These are phyloP conservation scores for Chondrilla cf. caribensis DNA, from an alignment of 37 sponge, comb jelly and placozoan genomes.

Conservation along the genomic window DNA sequence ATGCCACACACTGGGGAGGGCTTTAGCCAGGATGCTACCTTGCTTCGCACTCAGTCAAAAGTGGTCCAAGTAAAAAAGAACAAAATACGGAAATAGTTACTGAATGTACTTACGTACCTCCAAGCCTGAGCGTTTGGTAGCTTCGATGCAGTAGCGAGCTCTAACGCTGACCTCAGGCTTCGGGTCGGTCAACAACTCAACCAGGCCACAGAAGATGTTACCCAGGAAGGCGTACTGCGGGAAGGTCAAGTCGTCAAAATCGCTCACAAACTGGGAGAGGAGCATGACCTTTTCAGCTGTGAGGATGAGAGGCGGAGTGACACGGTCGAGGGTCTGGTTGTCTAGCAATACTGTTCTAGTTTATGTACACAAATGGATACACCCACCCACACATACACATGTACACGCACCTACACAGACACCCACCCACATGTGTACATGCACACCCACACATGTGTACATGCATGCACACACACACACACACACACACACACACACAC, in stretches of 20 bases:
- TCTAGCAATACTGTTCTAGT: too few relatives aligned
- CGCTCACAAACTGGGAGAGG: not conserved
- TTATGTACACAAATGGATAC: not conserved
- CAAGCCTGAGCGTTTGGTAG: not conserved
- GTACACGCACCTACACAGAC: not conserved
- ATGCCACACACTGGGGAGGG: not conserved
- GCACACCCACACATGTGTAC: not conserved
- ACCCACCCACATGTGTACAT: not conserved
- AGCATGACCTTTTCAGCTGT: conserved; percentile 11
- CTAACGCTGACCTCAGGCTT: conserved; percentile 16
- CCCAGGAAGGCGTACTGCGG: not conserved
- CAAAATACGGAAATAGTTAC: too few relatives aligned
- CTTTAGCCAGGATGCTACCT: not conserved
- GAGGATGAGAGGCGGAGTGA: not conserved
- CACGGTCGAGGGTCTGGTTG: not conserved
- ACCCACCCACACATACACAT: not conserved
- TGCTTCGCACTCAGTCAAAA: not conserved
- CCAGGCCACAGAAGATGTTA: conserved; percentile 5
- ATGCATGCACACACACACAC: conserved; percentile 5
- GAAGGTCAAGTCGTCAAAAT: not conserved
- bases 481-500: not conserved
- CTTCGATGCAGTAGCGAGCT: conserved; percentile 11
- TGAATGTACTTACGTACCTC: too few relatives aligned
- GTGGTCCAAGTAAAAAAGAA: too few relatives aligned
- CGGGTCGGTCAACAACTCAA: not conserved